Conservation (phyloP, 2,113 vertebrate genomes). For the Myocastor coypus region DNA sequence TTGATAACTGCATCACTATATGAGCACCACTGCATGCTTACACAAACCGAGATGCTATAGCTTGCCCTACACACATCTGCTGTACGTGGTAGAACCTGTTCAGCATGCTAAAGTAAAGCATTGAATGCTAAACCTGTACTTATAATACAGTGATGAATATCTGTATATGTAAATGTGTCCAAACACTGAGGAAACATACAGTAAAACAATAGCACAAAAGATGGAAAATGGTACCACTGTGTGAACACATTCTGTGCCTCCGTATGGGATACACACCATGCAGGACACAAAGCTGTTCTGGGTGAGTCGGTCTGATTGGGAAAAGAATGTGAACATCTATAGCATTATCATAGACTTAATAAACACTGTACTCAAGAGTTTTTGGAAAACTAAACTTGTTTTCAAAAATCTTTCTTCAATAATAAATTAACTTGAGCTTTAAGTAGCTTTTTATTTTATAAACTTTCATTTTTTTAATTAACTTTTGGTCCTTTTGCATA, state of each 20-base stretch:
- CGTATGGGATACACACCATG: too few species aligned
- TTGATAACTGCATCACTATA: not conserved
- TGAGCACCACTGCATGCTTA: not conserved
- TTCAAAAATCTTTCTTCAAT: not conserved
- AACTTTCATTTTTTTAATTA: not conserved
- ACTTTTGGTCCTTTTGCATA: not conserved
- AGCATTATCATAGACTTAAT: too few species aligned
- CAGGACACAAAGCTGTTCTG: not conserved
- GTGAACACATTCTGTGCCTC: not conserved
- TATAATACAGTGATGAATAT: not conserved
- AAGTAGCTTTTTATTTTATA: not conserved
- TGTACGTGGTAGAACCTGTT: not conserved
- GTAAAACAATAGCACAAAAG: not conserved
- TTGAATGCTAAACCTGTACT: not conserved
- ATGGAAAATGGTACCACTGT: not conserved
- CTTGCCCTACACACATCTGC: not conserved
- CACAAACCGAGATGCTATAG: not conserved
- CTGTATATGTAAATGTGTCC: not conserved
- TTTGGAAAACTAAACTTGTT: not conserved
- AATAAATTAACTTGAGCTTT: not conserved
- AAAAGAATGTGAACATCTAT: too few species aligned
- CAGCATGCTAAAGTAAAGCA: too few species aligned
- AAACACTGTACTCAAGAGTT: not conserved
- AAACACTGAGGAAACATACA: not conserved
- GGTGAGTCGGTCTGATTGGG: not conserved